Conservation (phyloP, 1,140 invertebrate genomes). For the Drosophila malerkotliana region DNA sequence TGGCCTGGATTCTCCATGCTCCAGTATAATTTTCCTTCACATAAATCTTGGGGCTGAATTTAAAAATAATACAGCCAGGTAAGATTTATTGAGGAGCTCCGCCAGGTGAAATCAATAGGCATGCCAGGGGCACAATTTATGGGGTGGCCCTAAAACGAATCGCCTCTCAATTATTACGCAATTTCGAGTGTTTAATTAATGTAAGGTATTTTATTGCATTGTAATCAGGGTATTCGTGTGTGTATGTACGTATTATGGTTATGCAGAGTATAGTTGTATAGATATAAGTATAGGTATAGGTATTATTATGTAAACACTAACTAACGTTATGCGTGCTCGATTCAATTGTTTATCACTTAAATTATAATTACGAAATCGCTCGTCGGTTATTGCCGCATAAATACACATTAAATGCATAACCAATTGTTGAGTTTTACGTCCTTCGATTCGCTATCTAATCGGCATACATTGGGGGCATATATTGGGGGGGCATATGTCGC, state of each 20-base stretch:
- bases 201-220: slow-evolving; percentile 50
- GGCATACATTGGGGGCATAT: background rate
- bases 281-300: slow-evolving; percentile 28
- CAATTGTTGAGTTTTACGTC: slow-evolving; percentile 36
- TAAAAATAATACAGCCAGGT: slow-evolving; percentile 51
- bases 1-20: slow-evolving; percentile 3
- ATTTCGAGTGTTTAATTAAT: slow-evolving; percentile 64
- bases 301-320: slow-evolving; percentile 63
- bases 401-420: slow-evolving; percentile 72
- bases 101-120: slow-evolving; percentile 45
- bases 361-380: slow-evolving; percentile 71
- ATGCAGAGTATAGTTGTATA: slow-evolving; percentile 32
- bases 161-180: slow-evolving; percentile 57
- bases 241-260: slow-evolving; percentile 48
- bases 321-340: slow-evolving; percentile 66
- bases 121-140: slow-evolving; percentile 28
- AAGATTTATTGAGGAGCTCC: slow-evolving; percentile 49
- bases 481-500: background rate
- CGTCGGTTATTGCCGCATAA: slow-evolving; percentile 69
- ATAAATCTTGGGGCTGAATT: slow-evolving; percentile 49
- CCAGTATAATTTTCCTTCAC: slow-evolving; percentile 22
- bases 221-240: slow-evolving; percentile 48
- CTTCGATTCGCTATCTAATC: background rate
- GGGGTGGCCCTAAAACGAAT: slow-evolving; percentile 28
- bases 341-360: slow-evolving; percentile 76